Evolutionary conservation across 2,888 invertebrate genomes (phyloP), one percentile per base, ranked within the genome.

Genomic region (Caenorhabditis sp.): DNA sequence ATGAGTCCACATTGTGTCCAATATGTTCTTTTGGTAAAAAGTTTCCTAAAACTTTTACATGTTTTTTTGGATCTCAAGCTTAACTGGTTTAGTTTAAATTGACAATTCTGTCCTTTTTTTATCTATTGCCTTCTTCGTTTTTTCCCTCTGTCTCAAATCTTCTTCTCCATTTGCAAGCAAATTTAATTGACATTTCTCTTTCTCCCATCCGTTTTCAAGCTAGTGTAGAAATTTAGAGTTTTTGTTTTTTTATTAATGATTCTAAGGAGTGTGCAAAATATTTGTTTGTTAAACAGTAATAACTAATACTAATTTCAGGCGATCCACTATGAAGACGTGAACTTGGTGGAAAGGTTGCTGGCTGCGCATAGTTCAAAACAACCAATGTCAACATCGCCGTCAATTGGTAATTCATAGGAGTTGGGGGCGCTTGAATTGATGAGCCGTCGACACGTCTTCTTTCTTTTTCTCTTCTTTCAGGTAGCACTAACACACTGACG

Each of bases 401-500:
- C 86, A 68, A 90, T 90, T 74, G 90, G 86, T 85, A 56, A 61
- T 60, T 71, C 60, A 69, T 70, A 58, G 76, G 51, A 69, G 47
- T 69, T 40, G 65, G 18, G 58, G 20, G 58, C 22, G 58, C 28
- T n/a, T 67, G 67, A 76, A 67, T 67, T 76, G 76, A 67, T 76
- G 76, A 76, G 76, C 67, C 55, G n/a, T 53, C 32, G 44, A 51
- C 67, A 80, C 68, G 72, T 71, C 50, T 47, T 62, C 40, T 32
- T n/a, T 61, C 22, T 22, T 69, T 35, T 20, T 58, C 26, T 26
- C n/a, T 44, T 61, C 44, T 82, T 82, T 61, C 69, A 87, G 87
- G 90, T 24, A 87, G 87, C 56, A 90, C 90, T 18, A 90, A 90
- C 72, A 90, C 90, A 8, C 83, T 90, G 56, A 91, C 90, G 6